These are phyloP conservation scores for Kryptolebias marmoratus DNA, from an alignment of 2,113 vertebrate species.

Conservation along the genomic window DNA sequence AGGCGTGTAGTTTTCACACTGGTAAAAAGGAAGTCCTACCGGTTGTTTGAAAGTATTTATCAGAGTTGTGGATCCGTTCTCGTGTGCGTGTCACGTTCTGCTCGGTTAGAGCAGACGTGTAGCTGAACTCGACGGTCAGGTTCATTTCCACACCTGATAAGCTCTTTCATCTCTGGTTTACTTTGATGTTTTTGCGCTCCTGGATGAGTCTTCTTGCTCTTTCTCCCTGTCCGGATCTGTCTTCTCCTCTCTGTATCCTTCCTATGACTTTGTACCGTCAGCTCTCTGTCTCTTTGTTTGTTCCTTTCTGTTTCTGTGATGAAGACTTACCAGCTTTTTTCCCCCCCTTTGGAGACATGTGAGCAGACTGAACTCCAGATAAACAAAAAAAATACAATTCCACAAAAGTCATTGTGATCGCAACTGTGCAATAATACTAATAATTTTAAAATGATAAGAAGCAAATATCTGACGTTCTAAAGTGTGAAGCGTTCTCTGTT, in stretches of 20 bases:
- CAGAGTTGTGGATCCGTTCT: slow-evolving; percentile 5
- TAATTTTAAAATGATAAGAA: not conserved
- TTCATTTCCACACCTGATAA: slow-evolving; percentile 77
- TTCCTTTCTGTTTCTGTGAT: slow-evolving; percentile 3
- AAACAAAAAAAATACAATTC: not conserved
- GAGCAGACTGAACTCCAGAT: not conserved
- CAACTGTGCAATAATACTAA: not conserved
- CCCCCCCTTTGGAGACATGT: not conserved
- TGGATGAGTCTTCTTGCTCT: slow-evolving; percentile 60
- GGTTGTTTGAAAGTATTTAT: not conserved
- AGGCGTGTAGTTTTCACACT: not conserved
- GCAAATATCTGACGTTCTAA: not conserved
- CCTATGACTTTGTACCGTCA: slow-evolving; percentile 62
- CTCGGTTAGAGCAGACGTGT: slow-evolving; percentile 43
- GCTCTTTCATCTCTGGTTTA: slow-evolving; percentile 71
- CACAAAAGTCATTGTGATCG: not conserved
- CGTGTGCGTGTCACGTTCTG: slow-evolving; percentile 40
- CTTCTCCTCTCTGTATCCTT: slow-evolving; percentile 51
- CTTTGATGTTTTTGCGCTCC: slow-evolving; percentile 69
- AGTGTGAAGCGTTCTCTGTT: too few species aligned
- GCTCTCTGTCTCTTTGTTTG: slow-evolving; percentile 43
- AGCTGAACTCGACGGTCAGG: slow-evolving; percentile 60
- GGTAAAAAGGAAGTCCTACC: not conserved
- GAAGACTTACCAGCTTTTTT: slow-evolving; percentile 6
- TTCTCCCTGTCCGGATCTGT: slow-evolving; percentile 41